Percentiles rank a stretch among this genome's conserved stretches.
phyloP scores from a whole-genome alignment of 2,113 vertebrate genomes.

The Sinocyclocheilus anophthalmus region DNA sequence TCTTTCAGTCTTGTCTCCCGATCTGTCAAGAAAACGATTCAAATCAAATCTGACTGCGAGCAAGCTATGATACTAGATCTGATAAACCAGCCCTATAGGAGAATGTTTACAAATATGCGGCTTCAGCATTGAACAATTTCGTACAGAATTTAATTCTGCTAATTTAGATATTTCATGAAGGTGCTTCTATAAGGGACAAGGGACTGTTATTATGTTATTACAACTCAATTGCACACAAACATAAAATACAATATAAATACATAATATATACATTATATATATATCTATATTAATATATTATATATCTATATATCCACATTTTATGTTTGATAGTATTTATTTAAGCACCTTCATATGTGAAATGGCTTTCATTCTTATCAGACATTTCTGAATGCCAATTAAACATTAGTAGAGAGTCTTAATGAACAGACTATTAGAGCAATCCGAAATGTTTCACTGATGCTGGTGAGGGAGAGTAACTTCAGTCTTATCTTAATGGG shows the following conservation, averaged over 20 bases:
- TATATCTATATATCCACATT: no score
- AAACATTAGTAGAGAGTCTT: not conserved
- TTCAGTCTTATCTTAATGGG: constrained; percentile 42
- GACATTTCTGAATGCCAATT: not conserved
- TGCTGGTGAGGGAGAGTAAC: constrained; percentile 23
- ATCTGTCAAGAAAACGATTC: constrained; percentile 26
- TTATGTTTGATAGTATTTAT: no score
- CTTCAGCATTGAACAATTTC: not conserved
- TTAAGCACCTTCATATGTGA: no score
- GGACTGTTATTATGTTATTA: no score
- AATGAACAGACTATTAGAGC: not conserved
- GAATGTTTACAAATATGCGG: not conserved
- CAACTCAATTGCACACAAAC: no score
- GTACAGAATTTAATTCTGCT: not conserved
- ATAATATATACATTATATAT: no score
- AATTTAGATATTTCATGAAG: not conserved
- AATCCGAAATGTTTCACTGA: not conserved
- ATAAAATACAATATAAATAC: no score
- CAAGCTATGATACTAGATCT: not conserved
- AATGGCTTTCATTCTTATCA: not conserved
- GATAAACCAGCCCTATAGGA: not conserved
- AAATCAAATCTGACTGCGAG: constrained; percentile 19
- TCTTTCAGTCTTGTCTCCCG: constrained; percentile 53
- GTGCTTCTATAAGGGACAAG: not conserved
- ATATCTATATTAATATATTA: no score